Percentiles rank a stretch among this genome's conserved stretches.
These are phyloP conservation scores for Seira musarum DNA, from an alignment of 2,888 invertebrate species.

Conservation along the genomic window DNA sequence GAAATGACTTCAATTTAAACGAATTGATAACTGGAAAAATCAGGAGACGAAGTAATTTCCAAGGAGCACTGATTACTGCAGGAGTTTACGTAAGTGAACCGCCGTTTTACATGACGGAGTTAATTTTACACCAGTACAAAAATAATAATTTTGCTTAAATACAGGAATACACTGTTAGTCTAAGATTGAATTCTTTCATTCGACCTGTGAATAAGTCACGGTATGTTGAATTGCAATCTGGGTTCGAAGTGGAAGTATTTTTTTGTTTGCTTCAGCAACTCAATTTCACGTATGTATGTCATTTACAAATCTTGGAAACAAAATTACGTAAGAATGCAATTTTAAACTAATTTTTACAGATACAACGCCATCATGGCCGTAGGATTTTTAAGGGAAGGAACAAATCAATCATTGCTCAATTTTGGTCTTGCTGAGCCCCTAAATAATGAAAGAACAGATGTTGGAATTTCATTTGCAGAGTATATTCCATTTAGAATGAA, in stretches of 20 bases:
- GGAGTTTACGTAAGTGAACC: background rate
- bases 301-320: no score
- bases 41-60: background rate
- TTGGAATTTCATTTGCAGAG: constrained; percentile 7
- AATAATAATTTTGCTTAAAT: background rate
- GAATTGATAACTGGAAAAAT: no score
- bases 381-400: background rate
- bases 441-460: background rate
- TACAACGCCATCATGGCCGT: background rate
- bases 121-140: no score
- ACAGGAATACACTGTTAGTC: background rate
- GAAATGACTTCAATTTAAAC: no score
- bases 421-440: background rate
- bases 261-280: background rate
- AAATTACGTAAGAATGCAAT: background rate
- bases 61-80: background rate
- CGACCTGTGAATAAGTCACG: background rate
- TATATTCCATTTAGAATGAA: background rate
- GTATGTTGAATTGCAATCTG: background rate
- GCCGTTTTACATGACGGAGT: no score
- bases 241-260: constrained; percentile 1
- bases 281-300: constrained; percentile 10
- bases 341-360: constrained; percentile 18
- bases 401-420: background rate
- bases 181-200: background rate